Base-by-base conservation (phyloP, 1,140 invertebrate species). In the Copidosoma floridanum region DNA sequence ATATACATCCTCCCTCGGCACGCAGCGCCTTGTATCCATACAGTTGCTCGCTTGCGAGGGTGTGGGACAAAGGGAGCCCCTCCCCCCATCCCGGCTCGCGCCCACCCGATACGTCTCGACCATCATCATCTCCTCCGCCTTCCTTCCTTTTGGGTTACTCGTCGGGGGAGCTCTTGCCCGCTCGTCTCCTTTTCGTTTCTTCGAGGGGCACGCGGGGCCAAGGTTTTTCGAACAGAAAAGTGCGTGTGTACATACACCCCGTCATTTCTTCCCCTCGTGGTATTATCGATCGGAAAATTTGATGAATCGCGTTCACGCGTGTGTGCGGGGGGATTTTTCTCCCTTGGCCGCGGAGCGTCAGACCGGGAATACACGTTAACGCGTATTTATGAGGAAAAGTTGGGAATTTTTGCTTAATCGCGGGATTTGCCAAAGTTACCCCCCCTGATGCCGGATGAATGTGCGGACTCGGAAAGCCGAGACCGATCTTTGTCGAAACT, bases 71-170 rank as follows among this genome's bases (percentile, higher is more conserved):
- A n/a, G n/a, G n/a, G n/a, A n/a, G 32, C 32, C 24, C 24, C 24
- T 3, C 12, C 11, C 14, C 23, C 2, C 32, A 16, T 44, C 10
- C 32, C 38, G 38, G 10, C 32, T 21, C 35, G 10, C 35, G 21
- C 12, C 50, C 21, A 11, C 7, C 37, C 57, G 29, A 61, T 50
- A 46, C 66, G 63, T 71, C 60, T 78, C 78, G 76, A 77, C 76
- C 75, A 77, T 80, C 76, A 75, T 74, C n/a, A n/a, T n/a, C n/a
- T n/a, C n/a, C n/a, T n/a, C n/a, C n/a, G n/a, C n/a, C n/a, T n/a
- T n/a, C n/a, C n/a, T n/a, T n/a, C n/a, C n/a, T n/a, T n/a, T n/a
- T n/a, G n/a, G n/a, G n/a, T n/a, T n/a, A n/a, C n/a, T n/a, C n/a
- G n/a, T n/a, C n/a, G n/a, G n/a, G n/a, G n/a, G n/a, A n/a, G n/a